phyloP scores from a whole-genome alignment of 2,888 invertebrate species.

The Drosophila diplacantha region DNA sequence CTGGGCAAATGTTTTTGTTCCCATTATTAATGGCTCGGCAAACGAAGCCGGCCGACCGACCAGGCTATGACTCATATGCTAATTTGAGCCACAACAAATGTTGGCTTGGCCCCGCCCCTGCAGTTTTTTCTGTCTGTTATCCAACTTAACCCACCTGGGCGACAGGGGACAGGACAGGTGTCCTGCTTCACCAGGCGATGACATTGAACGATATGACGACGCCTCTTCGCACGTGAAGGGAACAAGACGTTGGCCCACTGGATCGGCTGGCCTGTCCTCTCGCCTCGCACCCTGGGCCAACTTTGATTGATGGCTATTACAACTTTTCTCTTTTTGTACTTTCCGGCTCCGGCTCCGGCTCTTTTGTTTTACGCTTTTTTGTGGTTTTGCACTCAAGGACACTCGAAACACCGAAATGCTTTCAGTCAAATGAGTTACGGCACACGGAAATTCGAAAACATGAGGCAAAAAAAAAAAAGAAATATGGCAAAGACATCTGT shows the following conservation, averaged over 20 bases:
- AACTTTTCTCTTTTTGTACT: slow-evolving; percentile 40
- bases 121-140: not conserved
- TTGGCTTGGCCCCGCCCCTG: slow-evolving; percentile 14
- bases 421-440: slow-evolving; percentile 65
- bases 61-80: slow-evolving; percentile 63
- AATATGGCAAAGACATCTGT: slow-evolving; percentile 12
- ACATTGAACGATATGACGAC: slow-evolving; percentile 51
- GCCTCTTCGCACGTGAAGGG: slow-evolving; percentile 23
- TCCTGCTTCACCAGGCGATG: slow-evolving; percentile 46
- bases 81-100: slow-evolving; percentile 54
- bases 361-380: slow-evolving; percentile 22
- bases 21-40: slow-evolving; percentile 65
- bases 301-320: slow-evolving; percentile 62
- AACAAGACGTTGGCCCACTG: slow-evolving; percentile 33
- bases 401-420: slow-evolving; percentile 61
- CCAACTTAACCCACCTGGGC: slow-evolving; percentile 21
- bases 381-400: slow-evolving; percentile 51
- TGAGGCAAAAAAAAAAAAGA: slow-evolving; percentile 9
- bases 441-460: slow-evolving; percentile 19
- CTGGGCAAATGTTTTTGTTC: slow-evolving; percentile 33
- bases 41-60: slow-evolving; percentile 29
- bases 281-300: slow-evolving; percentile 3
- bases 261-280: not conserved
- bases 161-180: slow-evolving; percentile 50
- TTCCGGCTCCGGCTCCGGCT: slow-evolving; percentile 5